phyloP scores from a whole-genome alignment of 35 echinoderm and acorn worm species.

The Acanthaster planci region DNA sequence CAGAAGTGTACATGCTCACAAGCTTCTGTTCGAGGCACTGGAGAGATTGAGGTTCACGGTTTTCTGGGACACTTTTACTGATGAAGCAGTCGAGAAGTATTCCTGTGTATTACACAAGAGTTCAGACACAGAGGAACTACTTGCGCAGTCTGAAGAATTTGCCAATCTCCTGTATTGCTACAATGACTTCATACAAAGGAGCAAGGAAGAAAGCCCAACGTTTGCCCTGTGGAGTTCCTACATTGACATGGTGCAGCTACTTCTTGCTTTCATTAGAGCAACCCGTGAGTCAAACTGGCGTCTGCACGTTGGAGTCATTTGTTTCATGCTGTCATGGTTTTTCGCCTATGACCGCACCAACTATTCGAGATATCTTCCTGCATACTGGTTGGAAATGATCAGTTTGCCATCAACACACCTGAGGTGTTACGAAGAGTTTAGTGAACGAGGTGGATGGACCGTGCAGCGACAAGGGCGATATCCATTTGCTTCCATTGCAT shows the following conservation, averaged over 20 bases:
- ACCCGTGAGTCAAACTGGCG: constrained; percentile 24
- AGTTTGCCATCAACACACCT: constrained; percentile 52
- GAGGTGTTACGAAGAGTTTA: constrained; percentile 26
- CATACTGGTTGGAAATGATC: constrained; percentile 67
- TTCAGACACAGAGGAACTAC: no score
- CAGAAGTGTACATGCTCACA: constrained; percentile 35
- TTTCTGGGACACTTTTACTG: constrained; percentile 24
- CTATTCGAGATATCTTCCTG: constrained; percentile 66
- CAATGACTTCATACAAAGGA: no score
- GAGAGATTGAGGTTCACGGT: constrained; percentile 22
- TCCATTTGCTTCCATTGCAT: constrained; percentile 45
- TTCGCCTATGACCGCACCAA: constrained; percentile 70
- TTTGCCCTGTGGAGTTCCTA: constrained; percentile 13
- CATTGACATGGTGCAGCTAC: constrained; percentile 19
- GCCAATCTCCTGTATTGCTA: no score
- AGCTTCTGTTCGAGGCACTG: constrained; percentile 60
- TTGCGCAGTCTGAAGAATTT: no score
- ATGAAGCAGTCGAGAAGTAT: constrained; percentile 25
- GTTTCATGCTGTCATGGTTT: constrained; percentile 71
- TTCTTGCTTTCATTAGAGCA: constrained; percentile 24
- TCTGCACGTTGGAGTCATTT: constrained; percentile 15
- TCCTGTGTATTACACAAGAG: no score
- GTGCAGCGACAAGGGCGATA: constrained; percentile 54
- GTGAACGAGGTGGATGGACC: constrained; percentile 35
- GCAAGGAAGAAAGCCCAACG: not conserved